These are phyloP conservation scores for Xylophagus ater DNA, from an alignment of 2,888 invertebrate species.

Conservation along the genomic window DNA sequence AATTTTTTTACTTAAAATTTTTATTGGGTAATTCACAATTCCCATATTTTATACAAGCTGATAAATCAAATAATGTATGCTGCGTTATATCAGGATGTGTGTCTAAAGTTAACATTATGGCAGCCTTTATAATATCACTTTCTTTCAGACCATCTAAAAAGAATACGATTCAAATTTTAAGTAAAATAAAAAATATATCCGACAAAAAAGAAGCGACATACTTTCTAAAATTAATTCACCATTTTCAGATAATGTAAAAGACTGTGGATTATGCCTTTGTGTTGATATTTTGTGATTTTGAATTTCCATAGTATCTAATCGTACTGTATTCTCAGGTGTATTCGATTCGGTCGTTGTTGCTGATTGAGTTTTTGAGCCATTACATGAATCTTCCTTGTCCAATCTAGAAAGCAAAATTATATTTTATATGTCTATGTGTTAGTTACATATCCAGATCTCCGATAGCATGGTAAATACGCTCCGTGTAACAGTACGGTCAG, in stretches of 20 bases:
- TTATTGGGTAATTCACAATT: constrained; percentile 42
- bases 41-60: constrained; percentile 41
- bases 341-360: constrained; percentile 42
- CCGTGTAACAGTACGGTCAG: too few relatives aligned
- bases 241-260: constrained; percentile 44
- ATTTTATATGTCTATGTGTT: too few relatives aligned
- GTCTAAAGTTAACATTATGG: constrained; percentile 33
- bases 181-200: neutral
- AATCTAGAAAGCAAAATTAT: constrained; percentile 20
- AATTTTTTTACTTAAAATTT: constrained; percentile 39
- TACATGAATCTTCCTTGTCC: constrained; percentile 33
- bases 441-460: too few relatives aligned
- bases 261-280: constrained; percentile 35
- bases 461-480: too few relatives aligned
- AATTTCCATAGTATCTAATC: constrained; percentile 30
- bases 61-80: constrained; percentile 39
- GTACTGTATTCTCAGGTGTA: constrained; percentile 40
- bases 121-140: constrained; percentile 40
- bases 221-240: constrained; percentile 50
- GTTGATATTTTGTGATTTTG: constrained; percentile 24
- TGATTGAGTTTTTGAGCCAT: constrained; percentile 40
- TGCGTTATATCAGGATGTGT: constrained; percentile 31
- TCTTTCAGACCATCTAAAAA: constrained; percentile 31
- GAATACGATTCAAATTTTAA: neutral
- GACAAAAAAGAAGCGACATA: constrained; percentile 26